Percentiles rank a stretch among this genome's conserved stretches.
phyloP scores from a whole-genome alignment of 2,797 vertebrate genomes.

The Siniperca scherzeri region DNA sequence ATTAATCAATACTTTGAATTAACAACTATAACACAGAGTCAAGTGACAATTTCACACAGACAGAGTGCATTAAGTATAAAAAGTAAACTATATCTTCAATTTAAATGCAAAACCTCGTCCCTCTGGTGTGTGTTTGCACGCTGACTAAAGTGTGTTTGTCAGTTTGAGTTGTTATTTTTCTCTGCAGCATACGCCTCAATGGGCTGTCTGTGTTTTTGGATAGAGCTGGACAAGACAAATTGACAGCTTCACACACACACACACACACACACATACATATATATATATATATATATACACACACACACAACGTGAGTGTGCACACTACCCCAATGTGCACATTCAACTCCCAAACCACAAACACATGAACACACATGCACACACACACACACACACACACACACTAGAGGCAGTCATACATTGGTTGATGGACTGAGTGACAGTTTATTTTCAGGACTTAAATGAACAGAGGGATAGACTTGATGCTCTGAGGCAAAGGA shows the following conservation, averaged over 20 bases:
- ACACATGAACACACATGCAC: neutral
- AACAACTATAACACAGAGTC: slow-evolving; percentile 50
- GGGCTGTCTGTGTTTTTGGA: slow-evolving; percentile 82
- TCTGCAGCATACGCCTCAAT: slow-evolving; percentile 80
- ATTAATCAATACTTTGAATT: slow-evolving; percentile 68
- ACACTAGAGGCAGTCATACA: slow-evolving; percentile 37
- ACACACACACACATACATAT: slow-evolving; percentile 12
- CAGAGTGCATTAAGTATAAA: slow-evolving; percentile 55
- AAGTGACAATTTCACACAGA: slow-evolving; percentile 59
- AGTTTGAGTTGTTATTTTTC: slow-evolving; percentile 83
- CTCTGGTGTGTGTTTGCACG: slow-evolving; percentile 64
- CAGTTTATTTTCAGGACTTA: slow-evolving; percentile 78
- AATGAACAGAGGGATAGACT: slow-evolving; percentile 73
- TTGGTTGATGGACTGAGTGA: slow-evolving; percentile 75
- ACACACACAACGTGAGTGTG: slow-evolving; percentile 20
- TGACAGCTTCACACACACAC: slow-evolving; percentile 74
- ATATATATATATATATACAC: slow-evolving; percentile 1
- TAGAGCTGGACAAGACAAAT: slow-evolving; percentile 80
- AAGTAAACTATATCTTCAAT: slow-evolving; percentile 65
- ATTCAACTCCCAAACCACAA: slow-evolving; percentile 32
- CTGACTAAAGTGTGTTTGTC: slow-evolving; percentile 84
- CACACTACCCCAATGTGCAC: slow-evolving; percentile 19
- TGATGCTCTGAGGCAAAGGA: slow-evolving; percentile 68
- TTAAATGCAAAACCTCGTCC: slow-evolving; percentile 74
- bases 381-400: neutral